Conservation (phyloP, 2,797 vertebrate species). For the Cebuella pygmaea region DNA sequence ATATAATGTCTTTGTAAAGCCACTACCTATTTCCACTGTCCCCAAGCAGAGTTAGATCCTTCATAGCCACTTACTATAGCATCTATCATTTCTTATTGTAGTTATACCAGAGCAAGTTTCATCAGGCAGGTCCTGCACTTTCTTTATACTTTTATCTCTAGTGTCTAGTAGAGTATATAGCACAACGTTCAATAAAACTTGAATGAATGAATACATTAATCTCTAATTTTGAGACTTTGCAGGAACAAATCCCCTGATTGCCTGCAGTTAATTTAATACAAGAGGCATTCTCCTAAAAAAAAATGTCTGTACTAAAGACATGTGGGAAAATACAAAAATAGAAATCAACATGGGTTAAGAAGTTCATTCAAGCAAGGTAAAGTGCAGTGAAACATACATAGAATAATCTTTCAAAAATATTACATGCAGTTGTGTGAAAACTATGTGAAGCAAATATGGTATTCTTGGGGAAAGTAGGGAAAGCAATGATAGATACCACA, state of each 20-base stretch:
- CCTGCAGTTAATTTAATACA: conserved; percentile 27
- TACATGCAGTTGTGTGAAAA: not conserved
- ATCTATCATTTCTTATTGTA: not conserved
- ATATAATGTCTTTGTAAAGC: not conserved
- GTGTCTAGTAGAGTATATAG: not conserved
- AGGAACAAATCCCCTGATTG: not conserved
- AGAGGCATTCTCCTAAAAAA: not conserved
- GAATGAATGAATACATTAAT: conserved; percentile 26
- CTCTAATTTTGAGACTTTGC: conserved; percentile 30
- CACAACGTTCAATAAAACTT: not conserved
- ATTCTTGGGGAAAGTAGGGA: conserved; percentile 32
- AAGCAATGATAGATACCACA: not conserved
- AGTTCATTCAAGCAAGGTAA: conserved; percentile 6
- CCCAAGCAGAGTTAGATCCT: not conserved
- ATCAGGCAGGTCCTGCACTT: not conserved
- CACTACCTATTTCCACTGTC: not conserved
- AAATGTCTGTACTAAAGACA: not conserved
- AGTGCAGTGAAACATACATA: not conserved
- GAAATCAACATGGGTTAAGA: not conserved
- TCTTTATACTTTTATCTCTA: conserved; percentile 36
- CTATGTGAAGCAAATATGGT: not conserved
- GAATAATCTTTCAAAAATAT: conserved; percentile 32
- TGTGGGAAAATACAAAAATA: not conserved
- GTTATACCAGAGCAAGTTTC: not conserved
- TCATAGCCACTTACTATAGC: not conserved